Conservation (phyloP, 2,113 vertebrate genomes). For the Peromyscus polionotus region DNA sequence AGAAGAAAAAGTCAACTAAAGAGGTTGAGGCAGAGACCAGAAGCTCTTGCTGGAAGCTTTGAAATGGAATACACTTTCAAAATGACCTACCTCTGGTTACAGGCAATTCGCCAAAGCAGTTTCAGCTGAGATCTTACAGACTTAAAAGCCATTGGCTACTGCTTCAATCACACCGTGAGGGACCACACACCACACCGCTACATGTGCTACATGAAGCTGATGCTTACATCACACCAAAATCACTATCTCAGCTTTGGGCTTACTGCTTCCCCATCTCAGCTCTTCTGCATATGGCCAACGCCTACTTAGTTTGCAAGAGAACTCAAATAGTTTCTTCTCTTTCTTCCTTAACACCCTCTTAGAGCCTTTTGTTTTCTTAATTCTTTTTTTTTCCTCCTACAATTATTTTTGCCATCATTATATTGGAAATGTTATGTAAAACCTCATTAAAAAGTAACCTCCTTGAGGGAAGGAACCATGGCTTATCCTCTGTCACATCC, state of each 20-base stretch:
- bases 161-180: not conserved
- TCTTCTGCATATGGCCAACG: constrained; percentile 10
- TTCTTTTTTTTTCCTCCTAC: not conserved
- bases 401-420: not conserved
- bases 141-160: not conserved
- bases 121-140: not conserved
- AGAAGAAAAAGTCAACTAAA: not conserved
- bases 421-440: not conserved
- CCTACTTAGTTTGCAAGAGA: constrained; percentile 42
- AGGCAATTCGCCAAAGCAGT: not conserved
- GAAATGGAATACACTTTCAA: not conserved
- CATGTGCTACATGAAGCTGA: not conserved
- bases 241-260: not conserved
- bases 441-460: constrained; percentile 61
- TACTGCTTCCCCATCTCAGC: not conserved
- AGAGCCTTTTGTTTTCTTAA: not conserved
- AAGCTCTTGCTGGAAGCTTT: not conserved
- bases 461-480: constrained; percentile 65
- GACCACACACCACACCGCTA: not conserved
- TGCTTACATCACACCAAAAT: not conserved
- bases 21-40: not conserved
- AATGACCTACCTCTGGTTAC: not conserved
- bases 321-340: not conserved
- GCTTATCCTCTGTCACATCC: constrained; percentile 9
- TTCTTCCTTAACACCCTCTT: not conserved